These are phyloP conservation scores for Ophiodon elongatus DNA, from an alignment of 2,113 vertebrate species.

Conservation along the genomic window DNA sequence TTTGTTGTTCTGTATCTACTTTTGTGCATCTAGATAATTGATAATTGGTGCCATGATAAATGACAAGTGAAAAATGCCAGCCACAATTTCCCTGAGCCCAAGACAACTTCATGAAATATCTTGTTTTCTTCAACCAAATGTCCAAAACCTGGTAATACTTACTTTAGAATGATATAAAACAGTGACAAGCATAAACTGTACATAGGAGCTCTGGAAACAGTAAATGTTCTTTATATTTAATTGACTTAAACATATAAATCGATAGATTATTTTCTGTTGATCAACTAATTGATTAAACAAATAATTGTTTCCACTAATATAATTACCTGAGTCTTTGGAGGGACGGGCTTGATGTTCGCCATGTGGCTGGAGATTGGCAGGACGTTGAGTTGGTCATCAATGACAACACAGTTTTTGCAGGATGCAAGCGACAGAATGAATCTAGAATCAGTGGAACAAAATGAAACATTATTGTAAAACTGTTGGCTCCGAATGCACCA, in stretches of 20 bases:
- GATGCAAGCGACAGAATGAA: slow-evolving; percentile 95
- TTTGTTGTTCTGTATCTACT: not conserved
- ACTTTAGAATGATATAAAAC: not conserved
- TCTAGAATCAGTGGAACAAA: slow-evolving; percentile 72
- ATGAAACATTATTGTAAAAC: not conserved
- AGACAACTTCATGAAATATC: not conserved
- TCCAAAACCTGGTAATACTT: not conserved
- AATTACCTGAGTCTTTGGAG: slow-evolving; percentile 89
- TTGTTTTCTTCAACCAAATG: not conserved
- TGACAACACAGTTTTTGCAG: slow-evolving; percentile 94
- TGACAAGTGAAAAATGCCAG: not conserved
- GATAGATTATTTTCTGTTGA: not conserved
- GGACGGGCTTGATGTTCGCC: slow-evolving; percentile 89
- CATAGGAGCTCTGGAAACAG: not conserved
- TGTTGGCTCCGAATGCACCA: not conserved
- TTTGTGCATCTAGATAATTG: too few relatives aligned
- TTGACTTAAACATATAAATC: not conserved
- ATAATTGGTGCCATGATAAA: too few relatives aligned
- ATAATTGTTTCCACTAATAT: not conserved
- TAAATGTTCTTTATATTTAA: not conserved
- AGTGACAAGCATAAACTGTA: not conserved
- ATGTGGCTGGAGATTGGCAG: slow-evolving; percentile 93
- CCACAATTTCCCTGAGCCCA: not conserved
- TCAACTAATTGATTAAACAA: not conserved
- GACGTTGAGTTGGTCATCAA: slow-evolving; percentile 96